phyloP scores from a whole-genome alignment of 2,113 vertebrate species.

The Psammodynastes pulverulentus region DNA sequence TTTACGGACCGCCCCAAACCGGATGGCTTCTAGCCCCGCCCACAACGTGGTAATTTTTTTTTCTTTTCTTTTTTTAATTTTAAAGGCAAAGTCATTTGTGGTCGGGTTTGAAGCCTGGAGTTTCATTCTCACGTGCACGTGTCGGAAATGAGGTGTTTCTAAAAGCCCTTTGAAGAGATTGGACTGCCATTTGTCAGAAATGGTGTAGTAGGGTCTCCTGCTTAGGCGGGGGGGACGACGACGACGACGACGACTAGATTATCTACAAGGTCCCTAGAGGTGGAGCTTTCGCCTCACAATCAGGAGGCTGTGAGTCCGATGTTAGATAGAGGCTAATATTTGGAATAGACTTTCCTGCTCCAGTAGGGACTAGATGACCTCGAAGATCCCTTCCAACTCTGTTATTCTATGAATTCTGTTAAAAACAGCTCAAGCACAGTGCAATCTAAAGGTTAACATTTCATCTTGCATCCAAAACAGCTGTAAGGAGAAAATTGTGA shows the following conservation, averaged over 20 bases:
- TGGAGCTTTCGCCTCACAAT: no score
- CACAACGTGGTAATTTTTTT: fast-evolving
- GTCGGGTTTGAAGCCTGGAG: not conserved
- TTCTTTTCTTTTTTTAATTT: not conserved
- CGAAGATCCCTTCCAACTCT: no score
- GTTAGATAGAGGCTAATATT: no score
- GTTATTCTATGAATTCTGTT: no score
- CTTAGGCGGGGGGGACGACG: no score
- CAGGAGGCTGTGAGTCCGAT: no score
- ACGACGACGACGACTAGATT: no score
- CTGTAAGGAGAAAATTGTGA: not conserved
- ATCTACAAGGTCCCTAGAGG: no score
- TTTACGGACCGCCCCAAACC: not conserved
- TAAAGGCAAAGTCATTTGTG: not conserved
- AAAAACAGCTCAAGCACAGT: not conserved
- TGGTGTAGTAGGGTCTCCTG: no score
- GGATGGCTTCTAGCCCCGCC: not conserved
- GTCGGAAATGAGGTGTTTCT: not conserved
- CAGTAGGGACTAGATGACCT: no score
- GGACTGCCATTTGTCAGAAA: no score
- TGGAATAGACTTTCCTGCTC: no score
- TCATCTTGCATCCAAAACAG: not conserved
- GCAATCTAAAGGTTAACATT: not conserved
- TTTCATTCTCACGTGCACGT: not conserved
- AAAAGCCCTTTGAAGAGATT: not conserved